Evolutionary conservation across 2,113 vertebrate species (phyloP).

Genomic region (Tachysurus vachellii): DNA sequence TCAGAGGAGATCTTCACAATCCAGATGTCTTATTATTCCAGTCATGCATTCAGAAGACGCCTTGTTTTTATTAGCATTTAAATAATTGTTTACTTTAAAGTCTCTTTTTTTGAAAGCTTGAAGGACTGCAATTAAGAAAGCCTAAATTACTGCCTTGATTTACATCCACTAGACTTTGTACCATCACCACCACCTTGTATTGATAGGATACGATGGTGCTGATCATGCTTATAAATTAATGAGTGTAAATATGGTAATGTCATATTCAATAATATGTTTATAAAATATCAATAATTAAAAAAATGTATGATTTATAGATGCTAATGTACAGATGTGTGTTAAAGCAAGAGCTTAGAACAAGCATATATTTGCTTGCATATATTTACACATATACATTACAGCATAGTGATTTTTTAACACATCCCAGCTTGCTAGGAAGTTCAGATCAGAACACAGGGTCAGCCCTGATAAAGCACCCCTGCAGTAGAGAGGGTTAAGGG

Average conservation of each 20-base stretch:
- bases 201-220: neutral
- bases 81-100: neutral
- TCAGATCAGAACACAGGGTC: too few relatives aligned
- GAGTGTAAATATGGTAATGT: neutral
- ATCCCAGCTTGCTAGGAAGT: too few relatives aligned
- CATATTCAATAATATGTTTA: neutral
- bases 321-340: neutral
- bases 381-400: too few relatives aligned
- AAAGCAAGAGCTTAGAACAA: neutral
- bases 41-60: neutral
- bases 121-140: neutral
- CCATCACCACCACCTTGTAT: neutral
- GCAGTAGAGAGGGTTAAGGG: too few relatives aligned
- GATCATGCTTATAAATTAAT: neutral
- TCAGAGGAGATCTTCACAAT: neutral
- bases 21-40: neutral
- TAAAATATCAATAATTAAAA: neutral
- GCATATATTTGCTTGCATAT: too few relatives aligned
- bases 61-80: neutral
- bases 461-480: too few relatives aligned
- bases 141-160: neutral
- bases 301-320: neutral
- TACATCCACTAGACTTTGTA: neutral
- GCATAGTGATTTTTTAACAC: too few relatives aligned
- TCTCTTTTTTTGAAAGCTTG: neutral